Percentiles rank a stretch among this genome's conserved stretches.
Conservation (phyloP, 2,888 invertebrate species). For the Tigriopus californicus region DNA sequence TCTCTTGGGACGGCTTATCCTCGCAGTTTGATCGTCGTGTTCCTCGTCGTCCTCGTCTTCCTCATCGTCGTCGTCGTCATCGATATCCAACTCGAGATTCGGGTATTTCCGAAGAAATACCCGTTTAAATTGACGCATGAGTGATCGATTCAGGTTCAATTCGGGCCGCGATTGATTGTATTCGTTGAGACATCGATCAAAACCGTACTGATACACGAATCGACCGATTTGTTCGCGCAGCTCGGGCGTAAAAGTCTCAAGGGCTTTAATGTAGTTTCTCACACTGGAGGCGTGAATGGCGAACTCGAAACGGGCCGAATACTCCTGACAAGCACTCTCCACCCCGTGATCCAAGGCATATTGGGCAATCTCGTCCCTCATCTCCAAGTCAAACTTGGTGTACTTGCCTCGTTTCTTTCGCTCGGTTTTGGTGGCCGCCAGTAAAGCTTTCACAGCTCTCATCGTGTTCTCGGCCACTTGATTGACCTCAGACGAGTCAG, state of each 20-base stretch:
- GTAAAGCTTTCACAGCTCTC: conserved; percentile 22
- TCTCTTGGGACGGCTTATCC: conserved; percentile 15
- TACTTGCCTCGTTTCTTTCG: conserved; percentile 23
- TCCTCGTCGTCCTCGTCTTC: not conserved
- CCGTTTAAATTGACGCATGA: conserved; percentile 22
- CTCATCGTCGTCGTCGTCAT: conserved; percentile 1
- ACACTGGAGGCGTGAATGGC: conserved; percentile 23
- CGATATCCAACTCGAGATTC: conserved; percentile 15
- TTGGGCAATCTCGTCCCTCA: conserved; percentile 23
- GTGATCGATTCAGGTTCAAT: conserved; percentile 19
- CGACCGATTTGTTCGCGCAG: conserved; percentile 23
- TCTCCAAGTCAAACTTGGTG: conserved; percentile 22
- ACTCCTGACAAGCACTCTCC: conserved; percentile 21
- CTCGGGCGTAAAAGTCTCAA: conserved; percentile 21
- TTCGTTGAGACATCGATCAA: conserved; percentile 21
- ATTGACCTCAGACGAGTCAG: not conserved
- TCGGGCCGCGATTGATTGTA: conserved; percentile 21
- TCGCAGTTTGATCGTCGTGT: not conserved
- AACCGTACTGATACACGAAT: conserved; percentile 21
- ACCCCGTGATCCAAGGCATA: conserved; percentile 22
- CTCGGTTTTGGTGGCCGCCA: conserved; percentile 22
- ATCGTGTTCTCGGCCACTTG: conserved; percentile 19
- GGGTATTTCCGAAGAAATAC: conserved; percentile 19
- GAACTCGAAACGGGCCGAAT: conserved; percentile 21
- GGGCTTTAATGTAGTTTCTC: conserved; percentile 23